Percentiles rank a stretch among this genome's conserved stretches.
Evolutionary conservation across 2,888 invertebrate species (phyloP).

Genomic region (Cecidostiba fungosa): DNA sequence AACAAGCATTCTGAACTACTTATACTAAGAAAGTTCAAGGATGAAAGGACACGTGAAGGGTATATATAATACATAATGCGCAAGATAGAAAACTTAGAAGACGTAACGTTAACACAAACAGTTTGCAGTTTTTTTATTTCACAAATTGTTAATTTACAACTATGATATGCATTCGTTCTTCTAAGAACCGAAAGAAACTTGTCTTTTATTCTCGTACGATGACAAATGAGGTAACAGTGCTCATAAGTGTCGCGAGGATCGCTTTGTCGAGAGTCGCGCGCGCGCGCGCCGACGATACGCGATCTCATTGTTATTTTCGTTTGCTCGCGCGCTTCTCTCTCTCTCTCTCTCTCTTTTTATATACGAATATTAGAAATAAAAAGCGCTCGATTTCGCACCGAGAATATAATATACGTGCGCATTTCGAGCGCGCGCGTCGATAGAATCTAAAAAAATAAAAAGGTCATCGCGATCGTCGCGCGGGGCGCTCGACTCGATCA

Average conservation of each 20-base stretch:
- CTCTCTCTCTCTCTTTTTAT: neutral
- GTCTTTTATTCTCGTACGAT: conserved; percentile 63
- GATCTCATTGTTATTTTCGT: conserved; percentile 29
- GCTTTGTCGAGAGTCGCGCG: conserved; percentile 5
- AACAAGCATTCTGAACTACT: too few species aligned
- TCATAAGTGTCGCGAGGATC: conserved; percentile 35
- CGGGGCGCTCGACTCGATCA: conserved; percentile 22
- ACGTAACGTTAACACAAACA: conserved; percentile 78
- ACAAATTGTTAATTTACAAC: conserved; percentile 93
- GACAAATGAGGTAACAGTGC: conserved; percentile 64
- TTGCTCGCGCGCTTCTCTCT: neutral
- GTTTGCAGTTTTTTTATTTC: conserved; percentile 89
- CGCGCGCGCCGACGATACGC: conserved; percentile 39
- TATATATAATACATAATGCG: neutral
- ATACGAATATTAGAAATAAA: neutral
- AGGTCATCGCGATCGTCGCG: conserved; percentile 47
- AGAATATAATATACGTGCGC: neutral
- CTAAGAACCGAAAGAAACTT: conserved; percentile 82
- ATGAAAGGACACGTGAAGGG: neutral
- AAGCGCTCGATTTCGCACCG: neutral
- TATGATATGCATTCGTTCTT: conserved; percentile 95
- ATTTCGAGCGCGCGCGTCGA: neutral
- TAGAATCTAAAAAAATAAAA: conserved; percentile 57
- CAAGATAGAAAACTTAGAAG: conserved; percentile 47
- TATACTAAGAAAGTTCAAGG: neutral